phyloP scores from a whole-genome alignment of 92 coral and sea anemone genomes.

The Blastomussa wellsi region DNA sequence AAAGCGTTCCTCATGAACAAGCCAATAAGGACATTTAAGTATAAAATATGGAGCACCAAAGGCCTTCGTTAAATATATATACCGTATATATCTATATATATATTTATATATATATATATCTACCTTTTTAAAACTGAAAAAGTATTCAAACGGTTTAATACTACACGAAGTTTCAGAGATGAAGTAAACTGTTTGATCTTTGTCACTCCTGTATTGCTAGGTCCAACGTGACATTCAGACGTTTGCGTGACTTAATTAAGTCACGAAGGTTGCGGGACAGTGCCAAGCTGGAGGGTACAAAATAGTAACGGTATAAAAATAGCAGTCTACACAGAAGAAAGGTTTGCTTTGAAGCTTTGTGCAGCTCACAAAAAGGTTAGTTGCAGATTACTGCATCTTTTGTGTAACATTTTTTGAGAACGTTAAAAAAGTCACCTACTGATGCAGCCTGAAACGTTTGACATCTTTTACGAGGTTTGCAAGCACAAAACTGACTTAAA shows the following conservation, averaged over 20 bases:
- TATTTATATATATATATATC: no score
- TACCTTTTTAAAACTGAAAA: slow-evolving; percentile 18
- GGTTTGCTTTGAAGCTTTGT: not conserved
- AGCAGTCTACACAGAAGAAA: not conserved
- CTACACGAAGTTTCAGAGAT: not conserved
- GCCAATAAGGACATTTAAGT: not conserved
- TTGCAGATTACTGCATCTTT: not conserved
- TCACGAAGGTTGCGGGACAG: not conserved
- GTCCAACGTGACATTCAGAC: not conserved
- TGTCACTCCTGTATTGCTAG: not conserved
- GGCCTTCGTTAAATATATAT: slow-evolving; percentile 44
- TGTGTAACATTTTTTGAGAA: not conserved
- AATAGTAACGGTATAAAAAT: slow-evolving; percentile 6
- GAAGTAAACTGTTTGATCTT: not conserved
- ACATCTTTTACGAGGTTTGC: no score
- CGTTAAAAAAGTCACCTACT: not conserved
- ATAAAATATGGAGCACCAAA: slow-evolving; percentile 41
- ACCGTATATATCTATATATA: no score
- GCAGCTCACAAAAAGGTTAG: not conserved
- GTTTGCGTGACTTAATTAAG: not conserved
- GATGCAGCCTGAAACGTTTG: not conserved
- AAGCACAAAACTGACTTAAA: no score
- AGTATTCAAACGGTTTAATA: not conserved
- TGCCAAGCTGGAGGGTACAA: no score
- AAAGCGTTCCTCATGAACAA: slow-evolving; percentile 1